phyloP scores from a whole-genome alignment of 2,113 vertebrate genomes.

The Megalops atlanticus region DNA sequence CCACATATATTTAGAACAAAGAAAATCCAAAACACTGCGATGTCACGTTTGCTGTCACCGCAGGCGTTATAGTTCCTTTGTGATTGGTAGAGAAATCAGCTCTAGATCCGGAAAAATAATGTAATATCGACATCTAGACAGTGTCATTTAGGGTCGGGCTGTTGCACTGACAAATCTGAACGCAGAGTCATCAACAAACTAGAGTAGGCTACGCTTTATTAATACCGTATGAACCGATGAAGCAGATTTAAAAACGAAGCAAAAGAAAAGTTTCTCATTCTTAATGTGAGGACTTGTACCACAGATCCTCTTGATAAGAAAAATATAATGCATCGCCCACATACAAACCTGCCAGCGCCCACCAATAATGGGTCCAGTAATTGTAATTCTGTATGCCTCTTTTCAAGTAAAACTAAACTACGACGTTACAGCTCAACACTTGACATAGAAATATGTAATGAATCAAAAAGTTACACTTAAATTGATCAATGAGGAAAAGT shows the following conservation, averaged over 20 bases:
- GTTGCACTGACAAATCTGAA: too few species aligned
- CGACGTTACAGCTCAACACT: neutral
- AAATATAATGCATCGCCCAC: neutral
- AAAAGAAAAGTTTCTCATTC: neutral
- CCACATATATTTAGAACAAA: neutral
- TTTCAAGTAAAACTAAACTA: neutral
- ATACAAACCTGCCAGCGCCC: constrained; percentile 10
- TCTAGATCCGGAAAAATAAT: neutral
- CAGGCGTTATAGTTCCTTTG: too few species aligned
- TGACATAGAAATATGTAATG: neutral
- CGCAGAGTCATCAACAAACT: too few species aligned
- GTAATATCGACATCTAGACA: neutral
- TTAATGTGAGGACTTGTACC: neutral
- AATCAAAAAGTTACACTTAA: neutral
- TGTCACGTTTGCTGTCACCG: neutral
- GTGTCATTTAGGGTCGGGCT: too few species aligned
- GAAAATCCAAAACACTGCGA: neutral
- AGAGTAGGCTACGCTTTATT: too few species aligned
- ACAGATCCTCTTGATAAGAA: neutral
- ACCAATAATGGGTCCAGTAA: neutral
- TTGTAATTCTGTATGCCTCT: neutral
- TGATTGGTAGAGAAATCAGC: neutral
- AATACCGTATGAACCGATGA: too few species aligned
- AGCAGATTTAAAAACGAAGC: too few species aligned
- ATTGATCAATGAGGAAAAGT: constrained; percentile 29